phyloP scores from a whole-genome alignment of 2,888 invertebrate species.

The Chrysomela aeneicollis region DNA sequence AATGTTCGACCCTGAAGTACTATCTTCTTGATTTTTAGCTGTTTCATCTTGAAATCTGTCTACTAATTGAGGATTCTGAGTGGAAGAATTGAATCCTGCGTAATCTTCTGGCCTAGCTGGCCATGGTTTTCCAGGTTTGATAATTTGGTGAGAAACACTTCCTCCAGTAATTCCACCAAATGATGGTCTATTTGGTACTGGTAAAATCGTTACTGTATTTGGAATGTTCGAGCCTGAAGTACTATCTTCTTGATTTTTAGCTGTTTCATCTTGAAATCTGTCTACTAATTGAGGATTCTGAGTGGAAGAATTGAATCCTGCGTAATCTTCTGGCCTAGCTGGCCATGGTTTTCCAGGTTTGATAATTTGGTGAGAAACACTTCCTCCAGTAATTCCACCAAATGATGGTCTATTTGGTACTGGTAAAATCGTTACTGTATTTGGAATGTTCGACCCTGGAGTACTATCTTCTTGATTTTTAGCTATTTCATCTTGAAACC shows the following conservation, averaged over 20 bases:
- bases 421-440: background rate
- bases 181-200: background rate
- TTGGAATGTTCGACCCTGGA: background rate
- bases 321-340: slow-evolving; percentile 31
- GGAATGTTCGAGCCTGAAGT: too few species aligned
- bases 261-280: slow-evolving; percentile 16
- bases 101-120: slow-evolving; percentile 23
- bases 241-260: background rate
- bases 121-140: slow-evolving; percentile 30
- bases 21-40: too few species aligned
- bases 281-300: slow-evolving; percentile 5
- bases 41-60: slow-evolving; percentile 14
- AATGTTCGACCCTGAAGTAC: background rate
- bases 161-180: slow-evolving; percentile 8
- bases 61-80: background rate
- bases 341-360: slow-evolving; percentile 43
- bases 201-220: too few species aligned
- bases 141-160: slow-evolving; percentile 20
- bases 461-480: too few species aligned
- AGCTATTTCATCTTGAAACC: too few species aligned
- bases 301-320: background rate
- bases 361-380: slow-evolving; percentile 31
- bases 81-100: background rate
- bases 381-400: slow-evolving; percentile 5
- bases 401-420: slow-evolving; percentile 15